Base-by-base conservation (phyloP, 2,113 vertebrate species). In the Esox niger region DNA sequence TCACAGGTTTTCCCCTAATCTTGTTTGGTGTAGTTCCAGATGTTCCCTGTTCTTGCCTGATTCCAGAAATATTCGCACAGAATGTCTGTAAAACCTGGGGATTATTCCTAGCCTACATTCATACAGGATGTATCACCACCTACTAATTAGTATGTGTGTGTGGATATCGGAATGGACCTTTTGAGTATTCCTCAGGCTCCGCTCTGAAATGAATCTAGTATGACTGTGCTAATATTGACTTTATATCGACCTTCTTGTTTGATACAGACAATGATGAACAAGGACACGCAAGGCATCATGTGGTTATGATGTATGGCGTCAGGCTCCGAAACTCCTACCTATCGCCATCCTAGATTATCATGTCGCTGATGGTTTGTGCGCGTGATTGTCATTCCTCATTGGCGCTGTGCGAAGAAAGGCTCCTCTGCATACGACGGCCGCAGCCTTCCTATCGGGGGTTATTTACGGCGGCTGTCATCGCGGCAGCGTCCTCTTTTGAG, bases 241-340 rank as follows among this genome's bases (percentile, higher is more conserved):
- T 85, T 74, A 54, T 57, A 64, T 66, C 72, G 78, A 82, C 75
- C 72, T 85, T 74, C 66, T 29, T 75, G 74, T 77, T 69, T 69
- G 68, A 64, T 66, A 60, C 33, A 52, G 49, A 74, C n/a, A 64
- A 27, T 76, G 73, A 79, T 21, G 11, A 66, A 31, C 66, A 74
- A 72, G 49, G 61, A 73, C 69, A 75, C 74, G 70, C 65, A 38
- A 72, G 70, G 52, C 25, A 56, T 55, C 66, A 70, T 66, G n/a
- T n/a, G n/a, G 75, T 78, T 49, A 62, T 77, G 76, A 79, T 69
- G 29, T 70, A 75, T 66, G 43, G 47, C 47, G 25, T 30, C 57
- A 10, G 38, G 38, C 59, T 2, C 66, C 49, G 62, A 58, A 63
- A 66, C 76, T 64, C 66, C 43, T 23, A 33, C 59, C 73, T 55